A percentile compares a stretch with the other conserved stretches of the same genome.
Evolutionary conservation across 2,888 invertebrate genomes (phyloP).

Genomic region (Salticus scenicus): DNA sequence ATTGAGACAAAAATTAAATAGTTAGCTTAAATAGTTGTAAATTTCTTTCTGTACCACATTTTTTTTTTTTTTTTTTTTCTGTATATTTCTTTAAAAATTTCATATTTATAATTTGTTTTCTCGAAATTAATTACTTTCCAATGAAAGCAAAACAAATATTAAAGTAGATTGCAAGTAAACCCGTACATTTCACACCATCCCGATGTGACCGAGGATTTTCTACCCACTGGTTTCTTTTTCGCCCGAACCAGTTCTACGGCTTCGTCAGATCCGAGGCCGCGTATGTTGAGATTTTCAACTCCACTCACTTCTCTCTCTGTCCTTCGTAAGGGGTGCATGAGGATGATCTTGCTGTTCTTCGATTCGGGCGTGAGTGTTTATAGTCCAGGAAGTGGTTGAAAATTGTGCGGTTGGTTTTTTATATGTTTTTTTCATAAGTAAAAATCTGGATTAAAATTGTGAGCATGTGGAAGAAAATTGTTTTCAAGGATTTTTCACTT

Average conservation of each 20-base stretch:
- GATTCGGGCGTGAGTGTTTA: background rate
- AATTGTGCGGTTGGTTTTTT: background rate
- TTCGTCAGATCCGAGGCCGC: constrained; percentile 7
- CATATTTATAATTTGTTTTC: background rate
- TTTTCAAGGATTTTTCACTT: no score
- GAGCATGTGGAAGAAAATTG: background rate
- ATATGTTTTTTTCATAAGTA: background rate
- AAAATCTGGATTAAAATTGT: background rate
- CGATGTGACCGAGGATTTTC: background rate
- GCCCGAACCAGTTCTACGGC: constrained; percentile 12
- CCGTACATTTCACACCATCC: background rate
- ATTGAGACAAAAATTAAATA: no score
- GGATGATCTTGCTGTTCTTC: background rate
- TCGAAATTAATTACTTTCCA: background rate
- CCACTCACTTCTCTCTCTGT: background rate
- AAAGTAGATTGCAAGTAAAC: background rate
- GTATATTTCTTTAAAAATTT: background rate
- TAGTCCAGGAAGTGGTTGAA: background rate
- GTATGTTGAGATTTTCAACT: background rate
- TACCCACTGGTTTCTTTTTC: background rate
- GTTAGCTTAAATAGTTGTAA: no score
- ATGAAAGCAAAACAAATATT: background rate
- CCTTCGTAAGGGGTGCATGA: background rate
- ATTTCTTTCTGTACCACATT: no score
- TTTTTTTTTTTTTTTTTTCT: no score